Base-by-base conservation (phyloP, 2,113 vertebrate genomes). In the Oncorhynchus kisutch region DNA sequence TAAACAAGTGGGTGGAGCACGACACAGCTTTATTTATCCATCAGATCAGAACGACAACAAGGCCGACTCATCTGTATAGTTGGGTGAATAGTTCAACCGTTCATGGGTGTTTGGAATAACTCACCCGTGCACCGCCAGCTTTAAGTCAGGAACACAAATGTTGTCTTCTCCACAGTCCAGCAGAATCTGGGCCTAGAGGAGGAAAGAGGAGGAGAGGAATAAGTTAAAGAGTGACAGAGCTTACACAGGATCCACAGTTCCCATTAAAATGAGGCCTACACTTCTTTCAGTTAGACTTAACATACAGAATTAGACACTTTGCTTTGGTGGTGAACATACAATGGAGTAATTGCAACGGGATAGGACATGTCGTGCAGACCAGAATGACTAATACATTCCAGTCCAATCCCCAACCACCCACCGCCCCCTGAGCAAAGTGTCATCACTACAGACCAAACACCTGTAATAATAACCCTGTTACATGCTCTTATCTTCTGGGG, bases 161-260 rank as follows among this genome's bases (percentile, higher is more conserved):
- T 97, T 97, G 89, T 97, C 96, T 34, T 97, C 96, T 1, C 96
- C 96, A 45, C 96, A 97, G 88, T 97, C 96, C 86, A 97, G 85
- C 87, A 96, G 89, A 82, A 97, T 97, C 82, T 97, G 96, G 70
- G 95, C 93, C 96, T 97, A 77, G 49, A 86, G 79, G 73, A 83
- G 4, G 76, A 71, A 34, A 69, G 12, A 74, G 71, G 72, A 39
- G 1, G 29, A 34, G 66, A 77, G 69, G 66, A 57, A 82, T 24
- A 57, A 3, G 72, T 62, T 9, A 39, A 67, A 57, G 54, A 57
- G 54, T 5, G 59, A 11, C 20, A 24, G 5, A 16, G n/a, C 59
- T 24, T 62, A 45, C 9, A 62, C 2, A 24, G 59, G 59, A 62
- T 24, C 1, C 18, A 62, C n/a, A 24, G n/a, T n/a, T 20, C n/a